A percentile compares a stretch with the other conserved stretches of the same genome.
These are phyloP conservation scores for Lerema accius DNA, from an alignment of 1,140 invertebrate genomes.

Conservation along the genomic window DNA sequence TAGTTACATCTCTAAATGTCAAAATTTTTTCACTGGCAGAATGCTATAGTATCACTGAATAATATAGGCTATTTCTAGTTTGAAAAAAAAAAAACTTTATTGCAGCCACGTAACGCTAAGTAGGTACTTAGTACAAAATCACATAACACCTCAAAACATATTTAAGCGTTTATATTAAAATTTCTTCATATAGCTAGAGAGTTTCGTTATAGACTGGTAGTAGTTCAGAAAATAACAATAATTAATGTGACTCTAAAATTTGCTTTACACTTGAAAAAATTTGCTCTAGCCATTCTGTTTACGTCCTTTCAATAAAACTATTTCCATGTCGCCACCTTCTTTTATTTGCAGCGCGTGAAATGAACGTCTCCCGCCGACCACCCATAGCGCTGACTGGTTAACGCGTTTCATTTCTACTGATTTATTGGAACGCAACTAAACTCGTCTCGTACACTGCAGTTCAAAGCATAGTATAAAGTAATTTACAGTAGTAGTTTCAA, in stretches of 20 bases:
- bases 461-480: conserved; percentile 33
- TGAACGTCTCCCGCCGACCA: conserved; percentile 72
- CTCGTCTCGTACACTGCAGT: conserved; percentile 41
- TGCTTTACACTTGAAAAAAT: conserved; percentile 11
- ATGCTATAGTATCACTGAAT: too few relatives aligned
- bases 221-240: neutral
- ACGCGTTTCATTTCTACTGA: conserved; percentile 77
- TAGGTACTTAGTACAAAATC: too few relatives aligned
- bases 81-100: too few relatives aligned
- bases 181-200: neutral
- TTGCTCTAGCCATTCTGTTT: conserved; percentile 7
- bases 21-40: too few relatives aligned
- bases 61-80: too few relatives aligned
- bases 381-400: conserved; percentile 75
- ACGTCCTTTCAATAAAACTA: conserved; percentile 39
- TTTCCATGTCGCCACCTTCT: conserved; percentile 56
- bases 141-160: too few relatives aligned
- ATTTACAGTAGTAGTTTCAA: too few relatives aligned
- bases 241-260: neutral
- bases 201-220: neutral
- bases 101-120: too few relatives aligned
- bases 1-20: too few relatives aligned
- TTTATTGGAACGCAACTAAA: conserved; percentile 72
- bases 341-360: conserved; percentile 70
- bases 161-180: too few relatives aligned